A percentile compares a stretch with the other conserved stretches of the same genome.
Conservation (phyloP, 2,113 vertebrate genomes). For the Malurus cyaneus region DNA sequence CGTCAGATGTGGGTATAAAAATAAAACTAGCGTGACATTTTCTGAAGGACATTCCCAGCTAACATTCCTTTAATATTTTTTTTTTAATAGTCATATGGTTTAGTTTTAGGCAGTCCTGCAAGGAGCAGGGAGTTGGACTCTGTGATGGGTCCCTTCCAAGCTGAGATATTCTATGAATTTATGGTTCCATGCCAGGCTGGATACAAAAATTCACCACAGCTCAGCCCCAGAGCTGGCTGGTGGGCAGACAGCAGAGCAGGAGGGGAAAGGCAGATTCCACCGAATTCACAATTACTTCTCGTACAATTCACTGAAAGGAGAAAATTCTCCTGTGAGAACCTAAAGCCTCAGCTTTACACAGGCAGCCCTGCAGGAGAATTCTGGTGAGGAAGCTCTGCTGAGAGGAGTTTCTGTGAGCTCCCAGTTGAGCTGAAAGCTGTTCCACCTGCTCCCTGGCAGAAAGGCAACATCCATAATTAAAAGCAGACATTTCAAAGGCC, state of each 20-base stretch:
- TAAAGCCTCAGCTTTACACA: not conserved
- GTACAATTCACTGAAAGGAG: not conserved
- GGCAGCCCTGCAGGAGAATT: not conserved
- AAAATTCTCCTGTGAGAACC: not conserved
- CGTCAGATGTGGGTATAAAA: not conserved
- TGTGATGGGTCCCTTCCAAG: not conserved
- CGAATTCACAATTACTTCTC: not conserved
- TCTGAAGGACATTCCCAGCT: not conserved
- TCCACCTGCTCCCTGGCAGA: constrained; percentile 61
- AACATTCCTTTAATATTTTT: not conserved
- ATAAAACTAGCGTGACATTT: not conserved
- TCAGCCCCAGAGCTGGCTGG: not conserved
- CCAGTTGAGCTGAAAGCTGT: constrained; percentile 32
- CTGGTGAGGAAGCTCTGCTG: not conserved
- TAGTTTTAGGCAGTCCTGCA: not conserved
- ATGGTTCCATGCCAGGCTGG: not conserved
- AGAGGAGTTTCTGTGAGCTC: constrained; percentile 29
- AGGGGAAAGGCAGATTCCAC: not conserved
- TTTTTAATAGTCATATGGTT: not conserved
- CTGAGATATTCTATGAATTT: not conserved
- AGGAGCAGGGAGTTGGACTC: not conserved
- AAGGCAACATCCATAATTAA: constrained; percentile 55
- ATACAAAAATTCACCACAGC: not conserved
- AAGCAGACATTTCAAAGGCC: constrained; percentile 66
- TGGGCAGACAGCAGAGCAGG: not conserved